Percentiles rank a stretch among this genome's conserved stretches.
Conservation (phyloP, 2,797 vertebrate genomes). For the Heliangelus exortis region DNA sequence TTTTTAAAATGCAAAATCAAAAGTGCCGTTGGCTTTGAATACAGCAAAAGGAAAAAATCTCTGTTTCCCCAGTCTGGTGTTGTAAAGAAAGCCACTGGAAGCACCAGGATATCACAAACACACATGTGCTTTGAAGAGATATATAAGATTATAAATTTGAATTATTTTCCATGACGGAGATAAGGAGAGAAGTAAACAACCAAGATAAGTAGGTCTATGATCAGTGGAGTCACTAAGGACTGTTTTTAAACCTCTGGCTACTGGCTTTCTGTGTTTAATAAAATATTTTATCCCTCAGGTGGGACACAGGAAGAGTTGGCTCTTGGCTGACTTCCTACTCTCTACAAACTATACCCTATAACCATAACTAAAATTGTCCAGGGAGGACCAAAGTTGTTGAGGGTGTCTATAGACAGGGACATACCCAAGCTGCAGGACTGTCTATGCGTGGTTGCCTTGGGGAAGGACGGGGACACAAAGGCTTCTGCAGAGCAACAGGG, state of each 20-base stretch:
- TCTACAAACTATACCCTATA: neutral
- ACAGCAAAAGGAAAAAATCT: neutral
- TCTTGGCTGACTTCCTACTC: neutral
- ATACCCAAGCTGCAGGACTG: neutral
- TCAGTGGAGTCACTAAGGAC: neutral
- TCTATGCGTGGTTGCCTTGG: neutral
- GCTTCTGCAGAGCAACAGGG: neutral
- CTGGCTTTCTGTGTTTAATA: neutral
- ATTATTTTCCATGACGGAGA: neutral
- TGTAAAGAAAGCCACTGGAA: neutral
- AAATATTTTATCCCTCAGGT: neutral
- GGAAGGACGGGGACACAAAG: neutral
- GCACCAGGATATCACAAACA: neutral
- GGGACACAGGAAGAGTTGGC: neutral
- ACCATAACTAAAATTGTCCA: neutral
- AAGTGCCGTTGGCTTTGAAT: neutral
- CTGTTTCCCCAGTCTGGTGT: neutral
- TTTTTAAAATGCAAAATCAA: neutral
- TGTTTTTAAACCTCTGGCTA: neutral
- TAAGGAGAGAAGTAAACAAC: conserved; percentile 4
- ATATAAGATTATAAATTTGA: neutral
- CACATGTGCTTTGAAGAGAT: neutral
- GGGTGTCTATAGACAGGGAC: neutral
- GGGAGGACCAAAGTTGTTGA: neutral
- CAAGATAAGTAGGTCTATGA: neutral